Conservation (phyloP, 2,113 vertebrate species). For the Mustelus asterias region DNA sequence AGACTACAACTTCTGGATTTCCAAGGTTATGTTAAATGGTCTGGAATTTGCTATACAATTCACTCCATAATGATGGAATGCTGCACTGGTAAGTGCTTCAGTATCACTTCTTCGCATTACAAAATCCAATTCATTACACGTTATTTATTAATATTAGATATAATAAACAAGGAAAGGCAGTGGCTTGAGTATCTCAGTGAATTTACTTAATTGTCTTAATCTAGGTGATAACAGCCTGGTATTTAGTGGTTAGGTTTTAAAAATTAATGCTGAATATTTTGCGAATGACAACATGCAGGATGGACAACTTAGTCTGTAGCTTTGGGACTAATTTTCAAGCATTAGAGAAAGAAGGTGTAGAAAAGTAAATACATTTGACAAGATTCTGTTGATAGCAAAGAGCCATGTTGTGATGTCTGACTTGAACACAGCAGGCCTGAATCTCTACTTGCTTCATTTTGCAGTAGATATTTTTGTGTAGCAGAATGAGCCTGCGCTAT, state of each 20-base stretch:
- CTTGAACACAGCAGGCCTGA: not conserved
- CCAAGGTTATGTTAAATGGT: too few relatives aligned
- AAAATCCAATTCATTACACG: too few relatives aligned
- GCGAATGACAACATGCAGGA: not conserved
- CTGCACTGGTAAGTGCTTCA: too few relatives aligned
- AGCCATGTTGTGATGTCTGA: not conserved
- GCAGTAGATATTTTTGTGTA: not conserved
- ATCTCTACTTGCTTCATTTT: not conserved
- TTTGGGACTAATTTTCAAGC: not conserved
- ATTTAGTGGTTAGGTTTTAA: not conserved
- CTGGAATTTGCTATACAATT: too few relatives aligned
- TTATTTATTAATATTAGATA: not conserved
- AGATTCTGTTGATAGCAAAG: not conserved
- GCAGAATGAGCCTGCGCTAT: not conserved
- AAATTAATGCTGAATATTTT: not conserved
- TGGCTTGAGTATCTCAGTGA: not conserved
- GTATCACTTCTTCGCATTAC: too few relatives aligned
- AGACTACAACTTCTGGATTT: too few relatives aligned
- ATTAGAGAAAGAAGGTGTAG: not conserved
- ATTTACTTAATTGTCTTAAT: not conserved
- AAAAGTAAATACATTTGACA: not conserved
- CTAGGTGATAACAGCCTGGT: not conserved
- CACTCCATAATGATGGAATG: too few relatives aligned
- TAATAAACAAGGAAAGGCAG: not conserved
- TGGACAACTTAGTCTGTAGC: not conserved